Conservation (phyloP, 2,888 invertebrate genomes). For the Venusia cambrica region DNA sequence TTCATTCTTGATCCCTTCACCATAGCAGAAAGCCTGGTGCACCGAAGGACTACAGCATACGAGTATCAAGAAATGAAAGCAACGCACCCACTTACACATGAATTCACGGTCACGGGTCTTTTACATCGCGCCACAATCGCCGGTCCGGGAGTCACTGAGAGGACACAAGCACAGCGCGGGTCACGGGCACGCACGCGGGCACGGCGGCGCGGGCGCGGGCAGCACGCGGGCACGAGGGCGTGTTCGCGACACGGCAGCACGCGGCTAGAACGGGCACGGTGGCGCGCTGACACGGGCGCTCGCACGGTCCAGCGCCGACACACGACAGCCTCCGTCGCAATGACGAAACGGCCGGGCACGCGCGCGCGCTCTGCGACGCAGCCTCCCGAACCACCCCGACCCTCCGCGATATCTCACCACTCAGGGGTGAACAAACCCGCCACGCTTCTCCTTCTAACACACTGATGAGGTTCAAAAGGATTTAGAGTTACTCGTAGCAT, state of each 20-base stretch:
- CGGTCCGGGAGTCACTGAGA: slow-evolving; percentile 86
- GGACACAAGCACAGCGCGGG: slow-evolving; percentile 76
- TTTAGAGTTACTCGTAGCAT: slow-evolving; percentile 71
- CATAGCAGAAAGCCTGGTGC: slow-evolving; percentile 54
- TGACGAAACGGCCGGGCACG: slow-evolving; percentile 79
- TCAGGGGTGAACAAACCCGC: slow-evolving; percentile 76
- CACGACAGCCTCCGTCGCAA: slow-evolving; percentile 79
- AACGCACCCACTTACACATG: slow-evolving; percentile 77
- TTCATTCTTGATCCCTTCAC: slow-evolving; percentile 61
- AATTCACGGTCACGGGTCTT: slow-evolving; percentile 70
- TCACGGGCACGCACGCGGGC: slow-evolving; percentile 29
- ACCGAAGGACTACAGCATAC: slow-evolving; percentile 54
- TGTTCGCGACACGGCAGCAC: slow-evolving; percentile 35
- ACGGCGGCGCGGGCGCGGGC: slow-evolving; percentile 41
- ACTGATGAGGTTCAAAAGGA: slow-evolving; percentile 76
- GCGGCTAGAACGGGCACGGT: slow-evolving; percentile 46
- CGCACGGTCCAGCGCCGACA: slow-evolving; percentile 75
- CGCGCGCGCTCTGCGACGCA: slow-evolving; percentile 75
- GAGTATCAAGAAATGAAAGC: slow-evolving; percentile 50
- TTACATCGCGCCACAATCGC: slow-evolving; percentile 83
- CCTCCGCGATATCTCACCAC: slow-evolving; percentile 61
- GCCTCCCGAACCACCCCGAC: slow-evolving; percentile 70
- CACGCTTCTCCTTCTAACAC: slow-evolving; percentile 75
- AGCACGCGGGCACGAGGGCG: slow-evolving; percentile 43
- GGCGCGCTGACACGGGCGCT: slow-evolving; percentile 61